These are phyloP conservation scores for Epistrophe eligans DNA, from an alignment of 2,888 invertebrate species.

Conservation along the genomic window DNA sequence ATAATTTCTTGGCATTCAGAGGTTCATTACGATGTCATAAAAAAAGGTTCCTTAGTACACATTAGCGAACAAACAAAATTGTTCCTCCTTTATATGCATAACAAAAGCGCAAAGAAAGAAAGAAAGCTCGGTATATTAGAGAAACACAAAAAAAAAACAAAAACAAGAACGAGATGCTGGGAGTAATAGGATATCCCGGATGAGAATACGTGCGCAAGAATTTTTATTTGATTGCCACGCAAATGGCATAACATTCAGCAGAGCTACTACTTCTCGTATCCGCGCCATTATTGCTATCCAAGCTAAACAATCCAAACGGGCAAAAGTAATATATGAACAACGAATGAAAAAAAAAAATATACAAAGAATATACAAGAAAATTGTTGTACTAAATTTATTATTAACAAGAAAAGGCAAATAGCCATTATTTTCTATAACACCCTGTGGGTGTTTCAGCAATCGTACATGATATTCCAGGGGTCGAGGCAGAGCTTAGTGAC, in stretches of 20 bases:
- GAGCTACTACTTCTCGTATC: conserved; percentile 7
- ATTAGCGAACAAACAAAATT: conserved; percentile 67
- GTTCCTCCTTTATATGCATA: conserved; percentile 46
- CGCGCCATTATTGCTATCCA: conserved; percentile 22
- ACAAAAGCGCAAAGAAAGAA: conserved; percentile 16
- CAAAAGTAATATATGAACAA: conserved; percentile 16
- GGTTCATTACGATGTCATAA: conserved; percentile 73
- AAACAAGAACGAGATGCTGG: neutral
- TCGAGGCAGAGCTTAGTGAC: conserved; percentile 25
- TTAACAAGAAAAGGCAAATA: conserved; percentile 66
- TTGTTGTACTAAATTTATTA: conserved; percentile 71
- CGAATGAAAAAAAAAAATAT: neutral
- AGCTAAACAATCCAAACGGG: conserved; percentile 18
- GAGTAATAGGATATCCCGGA: conserved; percentile 53
- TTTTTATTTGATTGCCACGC: conserved; percentile 76
- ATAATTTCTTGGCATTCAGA: conserved; percentile 66
- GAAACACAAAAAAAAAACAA: conserved; percentile 7
- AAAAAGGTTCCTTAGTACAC: conserved; percentile 73
- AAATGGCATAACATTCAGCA: conserved; percentile 65
- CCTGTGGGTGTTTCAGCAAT: conserved; percentile 63
- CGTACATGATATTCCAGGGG: conserved; percentile 15
- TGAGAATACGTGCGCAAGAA: conserved; percentile 68
- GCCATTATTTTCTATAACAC: conserved; percentile 73
- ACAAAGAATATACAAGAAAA: conserved; percentile 43
- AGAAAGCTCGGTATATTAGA: conserved; percentile 28